These are phyloP conservation scores for Pseudomyrmex flavicornis DNA, from an alignment of 1,140 invertebrate genomes.

Conservation along the genomic window DNA sequence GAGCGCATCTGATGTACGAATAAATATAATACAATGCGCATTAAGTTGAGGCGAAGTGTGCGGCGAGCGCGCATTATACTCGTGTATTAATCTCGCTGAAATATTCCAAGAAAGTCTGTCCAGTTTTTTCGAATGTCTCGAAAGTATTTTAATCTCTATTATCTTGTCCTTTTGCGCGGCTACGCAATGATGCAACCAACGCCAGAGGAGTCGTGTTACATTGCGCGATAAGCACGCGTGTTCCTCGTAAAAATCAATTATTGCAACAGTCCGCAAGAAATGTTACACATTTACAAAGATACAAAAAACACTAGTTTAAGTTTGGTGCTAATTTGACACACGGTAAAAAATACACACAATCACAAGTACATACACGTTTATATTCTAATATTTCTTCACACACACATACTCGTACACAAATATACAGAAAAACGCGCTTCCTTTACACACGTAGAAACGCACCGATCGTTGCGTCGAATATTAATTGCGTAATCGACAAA, in stretches of 20 bases:
- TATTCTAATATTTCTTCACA: background rate
- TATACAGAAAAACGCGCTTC: constrained; percentile 36
- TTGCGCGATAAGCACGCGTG: background rate
- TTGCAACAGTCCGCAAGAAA: constrained; percentile 14
- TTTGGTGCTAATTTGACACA: constrained; percentile 68
- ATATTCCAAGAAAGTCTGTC: constrained; percentile 77
- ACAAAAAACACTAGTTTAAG: constrained; percentile 56
- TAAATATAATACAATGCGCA: constrained; percentile 66
- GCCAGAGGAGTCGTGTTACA: constrained; percentile 58
- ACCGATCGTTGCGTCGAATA: constrained; percentile 39
- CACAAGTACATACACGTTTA: background rate
- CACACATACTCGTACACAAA: background rate
- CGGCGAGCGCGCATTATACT: constrained; percentile 61
- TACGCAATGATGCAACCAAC: constrained; percentile 42
- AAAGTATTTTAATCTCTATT: constrained; percentile 77
- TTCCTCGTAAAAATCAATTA: constrained; percentile 24
- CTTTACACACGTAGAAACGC: constrained; percentile 54
- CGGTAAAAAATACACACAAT: constrained; percentile 21
- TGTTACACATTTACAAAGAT: constrained; percentile 18
- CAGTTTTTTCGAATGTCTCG: constrained; percentile 78
- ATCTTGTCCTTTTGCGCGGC: constrained; percentile 62
- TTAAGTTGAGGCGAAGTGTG: constrained; percentile 17
- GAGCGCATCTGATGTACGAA: constrained; percentile 51
- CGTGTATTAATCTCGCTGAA: constrained; percentile 70
- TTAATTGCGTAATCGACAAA: constrained; percentile 29